phyloP scores from a whole-genome alignment of 2,797 vertebrate species.

The Urophycis tenuis region DNA sequence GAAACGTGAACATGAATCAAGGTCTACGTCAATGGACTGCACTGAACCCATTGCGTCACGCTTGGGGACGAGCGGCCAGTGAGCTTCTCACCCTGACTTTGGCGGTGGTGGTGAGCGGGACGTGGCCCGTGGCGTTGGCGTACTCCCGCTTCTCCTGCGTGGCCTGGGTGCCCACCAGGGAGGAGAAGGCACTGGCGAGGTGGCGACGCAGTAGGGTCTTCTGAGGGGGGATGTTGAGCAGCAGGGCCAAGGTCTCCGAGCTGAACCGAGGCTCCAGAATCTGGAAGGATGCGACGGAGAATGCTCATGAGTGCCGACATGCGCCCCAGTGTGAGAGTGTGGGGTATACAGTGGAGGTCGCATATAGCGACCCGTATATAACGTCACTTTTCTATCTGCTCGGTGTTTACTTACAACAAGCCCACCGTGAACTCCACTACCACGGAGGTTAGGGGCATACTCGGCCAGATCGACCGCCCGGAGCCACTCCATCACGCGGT shows the following conservation, averaged over 20 bases:
- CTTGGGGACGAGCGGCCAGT: background rate
- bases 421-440: slow-evolving; percentile 91
- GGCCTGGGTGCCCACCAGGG: slow-evolving; percentile 83
- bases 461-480: slow-evolving; percentile 92
- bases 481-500: slow-evolving; percentile 98
- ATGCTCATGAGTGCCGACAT: background rate
- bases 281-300: slow-evolving; percentile 53
- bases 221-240: slow-evolving; percentile 94
- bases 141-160: slow-evolving; percentile 91
- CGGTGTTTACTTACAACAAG: slow-evolving; percentile 85
- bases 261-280: slow-evolving; percentile 94
- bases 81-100: slow-evolving; percentile 86
- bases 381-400: no score
- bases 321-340: background rate
- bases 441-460: slow-evolving; percentile 92
- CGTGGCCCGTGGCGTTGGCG: slow-evolving; percentile 81
- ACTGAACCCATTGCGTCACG: background rate
- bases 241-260: slow-evolving; percentile 88
- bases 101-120: slow-evolving; percentile 89
- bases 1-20: slow-evolving; percentile 15
- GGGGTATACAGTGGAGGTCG: background rate
- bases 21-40: no score
- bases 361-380: background rate
- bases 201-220: slow-evolving; percentile 94
- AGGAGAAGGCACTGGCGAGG: slow-evolving; percentile 84